Conservation (phyloP, 2,888 invertebrate genomes). For the Nephrotoma appendiculata region DNA sequence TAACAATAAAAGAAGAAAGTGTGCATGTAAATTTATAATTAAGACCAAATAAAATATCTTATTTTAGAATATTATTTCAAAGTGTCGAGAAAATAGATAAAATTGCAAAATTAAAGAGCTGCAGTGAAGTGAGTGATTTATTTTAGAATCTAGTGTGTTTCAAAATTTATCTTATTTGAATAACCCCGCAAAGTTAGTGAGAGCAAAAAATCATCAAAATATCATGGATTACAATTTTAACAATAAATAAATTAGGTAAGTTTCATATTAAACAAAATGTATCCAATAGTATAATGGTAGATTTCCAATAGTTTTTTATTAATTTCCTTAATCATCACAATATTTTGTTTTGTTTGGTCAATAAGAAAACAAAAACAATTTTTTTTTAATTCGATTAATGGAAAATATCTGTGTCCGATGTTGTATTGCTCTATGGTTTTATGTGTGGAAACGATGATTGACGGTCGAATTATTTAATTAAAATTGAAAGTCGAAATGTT, state of each 20-base stretch:
- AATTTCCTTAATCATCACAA: too few relatives aligned
- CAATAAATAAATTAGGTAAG: background rate
- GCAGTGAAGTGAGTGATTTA: background rate
- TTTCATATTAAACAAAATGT: background rate
- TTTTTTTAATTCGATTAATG: too few relatives aligned
- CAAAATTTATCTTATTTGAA: background rate
- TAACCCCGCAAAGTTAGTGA: background rate
- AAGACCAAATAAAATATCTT: background rate
- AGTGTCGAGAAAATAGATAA: background rate
- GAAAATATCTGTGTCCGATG: too few relatives aligned
- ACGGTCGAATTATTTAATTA: too few relatives aligned
- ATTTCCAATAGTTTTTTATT: background rate
- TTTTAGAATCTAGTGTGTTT: background rate
- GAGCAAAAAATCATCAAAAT: background rate
- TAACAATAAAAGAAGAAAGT: background rate
- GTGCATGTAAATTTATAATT: background rate
- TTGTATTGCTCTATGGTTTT: too few relatives aligned
- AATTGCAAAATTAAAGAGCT: background rate
- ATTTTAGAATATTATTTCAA: background rate
- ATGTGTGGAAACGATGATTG: too few relatives aligned
- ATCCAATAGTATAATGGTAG: background rate
- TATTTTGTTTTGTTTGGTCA: too few relatives aligned
- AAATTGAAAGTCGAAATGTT: too few relatives aligned
- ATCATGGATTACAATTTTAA: background rate
- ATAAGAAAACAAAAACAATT: too few relatives aligned